phyloP scores from a whole-genome alignment of 1,140 invertebrate species.

The Sycobia sp. region DNA sequence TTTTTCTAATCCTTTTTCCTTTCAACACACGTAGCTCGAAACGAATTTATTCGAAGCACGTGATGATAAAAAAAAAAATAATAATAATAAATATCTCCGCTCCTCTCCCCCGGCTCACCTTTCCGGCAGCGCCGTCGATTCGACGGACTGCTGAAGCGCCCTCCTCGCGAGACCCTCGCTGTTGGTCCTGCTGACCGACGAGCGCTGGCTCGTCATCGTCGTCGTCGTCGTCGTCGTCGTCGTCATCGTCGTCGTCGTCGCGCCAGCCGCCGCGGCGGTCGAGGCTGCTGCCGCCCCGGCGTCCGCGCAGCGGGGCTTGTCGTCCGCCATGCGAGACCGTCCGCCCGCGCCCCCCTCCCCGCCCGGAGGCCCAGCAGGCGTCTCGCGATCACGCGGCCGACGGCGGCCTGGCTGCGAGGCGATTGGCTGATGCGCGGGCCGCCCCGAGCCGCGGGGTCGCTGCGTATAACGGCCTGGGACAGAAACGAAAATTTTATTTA shows the following conservation, averaged over 20 bases:
- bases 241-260: neutral
- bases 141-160: constrained; percentile 3
- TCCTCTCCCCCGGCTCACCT: no score
- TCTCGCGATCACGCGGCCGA: constrained; percentile 43
- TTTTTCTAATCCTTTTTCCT: no score
- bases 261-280: neutral
- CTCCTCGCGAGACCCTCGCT: constrained; percentile 5
- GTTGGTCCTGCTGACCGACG: neutral
- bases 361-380: constrained; percentile 41
- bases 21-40: no score
- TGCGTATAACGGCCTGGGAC: no score
- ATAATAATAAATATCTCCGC: no score
- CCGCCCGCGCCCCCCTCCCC: constrained; percentile 6
- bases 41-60: no score
- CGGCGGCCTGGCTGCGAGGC: no score
- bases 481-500: no score
- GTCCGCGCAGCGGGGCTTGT: constrained; percentile 7
- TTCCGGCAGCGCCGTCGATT: neutral
- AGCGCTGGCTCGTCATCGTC: neutral
- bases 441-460: neutral
- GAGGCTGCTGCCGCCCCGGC: neutral
- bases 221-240: neutral
- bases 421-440: no score
- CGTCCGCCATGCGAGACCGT: constrained; percentile 38
- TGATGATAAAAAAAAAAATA: no score